phyloP scores from a whole-genome alignment of 2,113 vertebrate genomes.

The Brachyhypopomus gauderio region DNA sequence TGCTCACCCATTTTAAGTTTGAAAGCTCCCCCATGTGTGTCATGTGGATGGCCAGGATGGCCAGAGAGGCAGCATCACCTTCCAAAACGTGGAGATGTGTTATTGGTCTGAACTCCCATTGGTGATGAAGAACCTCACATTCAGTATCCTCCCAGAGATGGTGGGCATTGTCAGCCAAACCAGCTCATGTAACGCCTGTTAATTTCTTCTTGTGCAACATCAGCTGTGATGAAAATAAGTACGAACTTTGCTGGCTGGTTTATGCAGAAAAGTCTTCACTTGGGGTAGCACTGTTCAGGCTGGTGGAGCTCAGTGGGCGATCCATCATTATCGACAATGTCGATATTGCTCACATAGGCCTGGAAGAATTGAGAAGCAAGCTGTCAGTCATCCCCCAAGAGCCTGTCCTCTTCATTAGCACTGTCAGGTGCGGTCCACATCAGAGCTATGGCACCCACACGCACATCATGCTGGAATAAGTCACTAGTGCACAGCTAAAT shows the following conservation, averaged over 20 bases:
- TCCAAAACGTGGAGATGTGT: slow-evolving; percentile 78
- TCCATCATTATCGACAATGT: slow-evolving; percentile 77
- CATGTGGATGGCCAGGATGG: slow-evolving; percentile 76
- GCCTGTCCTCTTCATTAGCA: slow-evolving; percentile 79
- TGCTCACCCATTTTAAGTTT: slow-evolving; percentile 48
- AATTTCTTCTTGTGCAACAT: neutral
- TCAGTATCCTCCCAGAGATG: slow-evolving; percentile 73
- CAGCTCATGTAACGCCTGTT: slow-evolving; percentile 72
- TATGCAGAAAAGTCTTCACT: slow-evolving; percentile 79
- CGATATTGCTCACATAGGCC: slow-evolving; percentile 73
- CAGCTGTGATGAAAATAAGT: slow-evolving; percentile 2
- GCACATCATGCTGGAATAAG: neutral
- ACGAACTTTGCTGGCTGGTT: slow-evolving; percentile 6
- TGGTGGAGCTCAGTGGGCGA: slow-evolving; percentile 75
- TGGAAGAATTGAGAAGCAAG: slow-evolving; percentile 78
- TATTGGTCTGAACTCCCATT: slow-evolving; percentile 75
- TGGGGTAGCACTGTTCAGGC: slow-evolving; percentile 77
- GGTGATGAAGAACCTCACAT: slow-evolving; percentile 77
- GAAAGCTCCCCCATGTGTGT: slow-evolving; percentile 27
- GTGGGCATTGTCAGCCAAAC: slow-evolving; percentile 81
- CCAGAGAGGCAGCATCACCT: slow-evolving; percentile 73
- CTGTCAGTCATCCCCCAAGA: slow-evolving; percentile 83
- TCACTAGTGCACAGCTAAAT: neutral
- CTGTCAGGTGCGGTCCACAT: slow-evolving; percentile 69
- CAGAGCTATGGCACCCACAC: neutral